Base-by-base conservation (phyloP, 2,113 vertebrate species). In the Lagopus leucura region DNA sequence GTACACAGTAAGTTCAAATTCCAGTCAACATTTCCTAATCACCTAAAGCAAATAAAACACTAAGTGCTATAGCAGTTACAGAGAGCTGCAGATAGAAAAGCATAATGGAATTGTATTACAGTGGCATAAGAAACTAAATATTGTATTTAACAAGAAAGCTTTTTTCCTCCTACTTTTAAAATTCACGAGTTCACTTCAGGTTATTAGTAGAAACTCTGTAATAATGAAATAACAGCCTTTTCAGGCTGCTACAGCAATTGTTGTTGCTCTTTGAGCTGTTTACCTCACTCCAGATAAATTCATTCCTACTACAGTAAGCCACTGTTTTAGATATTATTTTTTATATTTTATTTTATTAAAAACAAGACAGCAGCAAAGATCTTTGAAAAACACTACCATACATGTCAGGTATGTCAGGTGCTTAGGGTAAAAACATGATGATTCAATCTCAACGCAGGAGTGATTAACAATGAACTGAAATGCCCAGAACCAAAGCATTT, bases 31-130 rank as follows among this genome's bases (percentile, higher is more conserved):
- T 84, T 83, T 89, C 65, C 76, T 88, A 74, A 95, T 72, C 73
- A 88, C 24, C 54, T 42, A 83, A 69, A 74, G n/a, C 72, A 97
- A 94, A 94, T 83, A 91, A 52, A 91, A 69, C 47, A 71, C 48
- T 52, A 77, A 88, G 57, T 52, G 45, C 64, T 91, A 4, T 19
- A 92, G 75, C 66, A 47, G 57, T 81, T 66, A 47, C 10, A 77
- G n/a, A 64, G 18, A 86, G 70, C 43, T 83, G 36, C 66, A 61
- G 48, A 52, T 6, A 64, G 52, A 86, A 93, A 77, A 69, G 34
- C 22, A 52, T 77, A 70, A 64, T 34, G n/a, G 20, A 88, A 42
- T 10, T 36, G 45, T 43, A 52, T 40, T 58, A 6, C 30, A 67
- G 55, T 10, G 57, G n/a, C 19, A 40, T 13, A 70, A 71, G 55